Evolutionary conservation across 1,140 invertebrate genomes (phyloP), one percentile per base, ranked within the genome.

Genomic region (Nephotettix cincticeps): DNA sequence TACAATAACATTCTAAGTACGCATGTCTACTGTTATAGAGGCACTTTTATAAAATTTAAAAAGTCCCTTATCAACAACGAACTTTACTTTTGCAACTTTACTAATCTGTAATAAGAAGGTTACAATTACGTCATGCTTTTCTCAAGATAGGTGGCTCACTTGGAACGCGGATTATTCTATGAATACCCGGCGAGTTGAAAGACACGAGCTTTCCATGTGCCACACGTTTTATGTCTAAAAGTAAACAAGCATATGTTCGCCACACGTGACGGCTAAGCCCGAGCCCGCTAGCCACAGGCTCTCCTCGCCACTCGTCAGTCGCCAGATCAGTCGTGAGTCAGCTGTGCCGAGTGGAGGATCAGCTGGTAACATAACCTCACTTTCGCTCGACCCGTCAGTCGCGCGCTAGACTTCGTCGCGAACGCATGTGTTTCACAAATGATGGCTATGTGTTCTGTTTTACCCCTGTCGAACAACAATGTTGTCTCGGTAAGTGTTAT

Each of bases 391-490:
- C 47, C 19, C 17, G 2, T 61, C 56, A 61, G 56, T 61, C n/a
- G 56, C 56, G 56, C 56, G 56, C 56, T 23, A 61, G 21, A 14
- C 56, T 28, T 61, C 21, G 56, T 61, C 14, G 56, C n/a, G 56
- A 28, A 21, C 25, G 25, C 6, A 61, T 61, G 56, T 61, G 56
- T 29, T 3, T 4, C 4, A 28, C 21, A 27, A 25, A 61, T 28
- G 21, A 61, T 61, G 56, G 56, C 56, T 61, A 61, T 61, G 56
- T 61, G 56, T 61, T 61, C 56, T 23, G 56, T 61, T 14, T 61
- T 61, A 23, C 56, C 56, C 9, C n/a, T 61, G 4, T 25, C 21
- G 6, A 27, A 14, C 9, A 61, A 29, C 27, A 61, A 61, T 27
- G 56, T 61, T 23, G 56, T 61, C 28, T 61, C 56, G 56, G 56